Base-by-base conservation (phyloP, 2,797 vertebrate genomes). In the Sebastes miniatus region DNA sequence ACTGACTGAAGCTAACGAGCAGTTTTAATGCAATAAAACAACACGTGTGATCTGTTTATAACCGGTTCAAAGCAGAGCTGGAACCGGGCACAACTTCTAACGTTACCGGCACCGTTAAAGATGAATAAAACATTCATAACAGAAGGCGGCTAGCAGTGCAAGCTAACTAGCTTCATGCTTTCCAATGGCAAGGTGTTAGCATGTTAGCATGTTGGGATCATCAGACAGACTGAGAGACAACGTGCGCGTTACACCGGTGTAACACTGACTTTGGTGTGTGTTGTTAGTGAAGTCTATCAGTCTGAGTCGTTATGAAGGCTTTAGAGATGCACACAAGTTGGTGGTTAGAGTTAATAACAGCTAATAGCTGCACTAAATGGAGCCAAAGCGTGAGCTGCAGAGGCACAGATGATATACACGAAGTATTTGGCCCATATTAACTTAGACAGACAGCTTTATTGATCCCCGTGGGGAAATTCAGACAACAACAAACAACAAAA, bases 11-110 rank as follows among this genome's bases (percentile, higher is more conserved):
- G 77, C 65, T 25, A 56, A 6, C 4, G 4, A 72, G 20, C 68
- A 8, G 20, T 9, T 6, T 16, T n/a, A 5, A 1, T 5, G 0
- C 2, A 3, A 43, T 3, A 20, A 2, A 9, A 20, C 4, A 2
- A 0, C 5, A 5, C 2, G 5, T 5, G 7, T 6, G 0, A 4
- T 1, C 0, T 0, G 1, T 6, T 16, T 9, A 4, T 5, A 8
- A 2, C 3, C 2, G 4, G 0, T 24, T 31, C 3, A 2, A 34
- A 39, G 2, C 5, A n/a, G 3, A 18, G 2, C 0, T 4, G 13
- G 18, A 16, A 36, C 9, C 3, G 0, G 3, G 8, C 2, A 4
- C 14, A 12, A 8, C 8, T 1, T 18, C 2, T 9, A 9, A 3
- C 32, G 32, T 32, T 32, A 32, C 32, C 32, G 32, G 32, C 1